Conservation (phyloP, 2,888 invertebrate genomes). For the Rhogogaster chlorosoma region DNA sequence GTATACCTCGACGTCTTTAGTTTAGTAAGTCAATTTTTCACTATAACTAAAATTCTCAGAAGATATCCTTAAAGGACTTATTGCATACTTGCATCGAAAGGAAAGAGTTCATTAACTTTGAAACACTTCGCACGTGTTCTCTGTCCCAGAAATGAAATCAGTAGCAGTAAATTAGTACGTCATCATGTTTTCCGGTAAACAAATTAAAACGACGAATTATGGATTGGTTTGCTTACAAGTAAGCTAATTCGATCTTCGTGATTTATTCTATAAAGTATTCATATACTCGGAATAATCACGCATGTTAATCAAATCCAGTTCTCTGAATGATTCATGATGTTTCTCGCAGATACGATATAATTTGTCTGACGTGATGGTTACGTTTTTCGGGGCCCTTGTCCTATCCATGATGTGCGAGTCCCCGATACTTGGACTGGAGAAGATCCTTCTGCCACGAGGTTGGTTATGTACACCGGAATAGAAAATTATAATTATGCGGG, state of each 20-base stretch:
- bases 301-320: not conserved
- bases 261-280: not conserved
- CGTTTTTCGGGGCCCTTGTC: slow-evolving; percentile 82
- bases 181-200: not conserved
- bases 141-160: not conserved
- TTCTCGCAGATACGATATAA: slow-evolving; percentile 76
- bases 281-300: not conserved
- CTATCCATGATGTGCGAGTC: slow-evolving; percentile 86
- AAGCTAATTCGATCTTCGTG: not conserved
- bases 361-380: slow-evolving; percentile 80
- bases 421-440: slow-evolving; percentile 86
- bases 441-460: slow-evolving; percentile 81
- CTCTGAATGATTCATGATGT: not conserved
- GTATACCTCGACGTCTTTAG: slow-evolving; percentile 82
- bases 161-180: not conserved
- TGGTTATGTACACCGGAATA: slow-evolving; percentile 62
- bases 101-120: not conserved
- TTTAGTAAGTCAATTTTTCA: slow-evolving; percentile 79
- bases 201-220: not conserved
- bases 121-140: not conserved
- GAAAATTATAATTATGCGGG: not conserved
- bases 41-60: not conserved
- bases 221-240: not conserved
- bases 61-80: not conserved
- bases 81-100: not conserved